Evolutionary conservation across 1,140 invertebrate genomes (phyloP), one percentile per base, ranked within the genome.

Genomic region (Calycopis cecrops): DNA sequence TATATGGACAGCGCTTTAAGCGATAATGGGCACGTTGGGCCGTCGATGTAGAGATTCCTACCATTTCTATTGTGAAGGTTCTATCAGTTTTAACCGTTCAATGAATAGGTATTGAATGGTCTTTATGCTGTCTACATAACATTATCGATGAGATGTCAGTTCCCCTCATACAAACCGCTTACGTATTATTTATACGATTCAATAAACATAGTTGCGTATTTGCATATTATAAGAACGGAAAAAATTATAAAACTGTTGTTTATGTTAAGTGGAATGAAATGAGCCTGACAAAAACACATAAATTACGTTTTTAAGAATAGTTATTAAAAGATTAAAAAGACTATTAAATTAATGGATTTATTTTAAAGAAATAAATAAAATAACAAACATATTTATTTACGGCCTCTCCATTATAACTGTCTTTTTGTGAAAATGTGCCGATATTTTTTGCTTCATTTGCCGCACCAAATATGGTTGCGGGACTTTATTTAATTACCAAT

Each of bases 401-500:
- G 16, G n/a, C 14, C 16, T 16, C 6, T 12, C 9, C 2, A 44
- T 44, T 44, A 28, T 28, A 28, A 49, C 12, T n/a, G 38, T 52
- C 51, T 42, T 52, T 52, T 52, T 52, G 35, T 12, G 28, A 34
- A 21, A n/a, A 7, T 18, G 38, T 38, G n/a, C 14, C 11, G 21
- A n/a, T 42, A 11, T 52, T 83, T 79, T 80, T 73, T 80, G 64
- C 66, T 72, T 65, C 61, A 59, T 66, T 70, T 73, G 55, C 55
- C 59, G 60, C 28, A 51, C 68, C 66, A 68, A 79, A 79, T 73
- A 78, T 60, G 76, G 73, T 59, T 62, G 49, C 60, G 42, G 57
- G 58, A 60, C 49, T 73, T 66, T 71, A 77, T 73, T 75, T 77
- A 75, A 78, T 79, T 77, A 73, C 66, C 57, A 60, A 55, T 62